These are phyloP conservation scores for Apamea sordens DNA, from an alignment of 2,888 invertebrate genomes.

Conservation along the genomic window DNA sequence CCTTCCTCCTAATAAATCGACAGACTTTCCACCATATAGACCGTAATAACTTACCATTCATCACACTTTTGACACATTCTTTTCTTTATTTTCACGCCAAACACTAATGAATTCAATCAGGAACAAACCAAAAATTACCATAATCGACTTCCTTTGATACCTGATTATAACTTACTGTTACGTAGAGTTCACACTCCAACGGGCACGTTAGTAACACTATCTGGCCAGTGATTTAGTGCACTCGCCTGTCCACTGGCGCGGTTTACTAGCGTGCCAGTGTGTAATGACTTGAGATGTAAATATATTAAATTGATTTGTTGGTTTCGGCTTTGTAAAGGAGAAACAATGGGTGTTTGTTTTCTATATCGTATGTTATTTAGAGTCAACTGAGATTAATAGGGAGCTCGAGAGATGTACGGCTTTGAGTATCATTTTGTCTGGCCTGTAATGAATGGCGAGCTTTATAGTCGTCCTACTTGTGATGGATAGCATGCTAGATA, in stretches of 20 bases:
- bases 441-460: slow-evolving; percentile 21
- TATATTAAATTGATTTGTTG: slow-evolving; percentile 58
- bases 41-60: neutral
- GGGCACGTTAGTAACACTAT: slow-evolving; percentile 57
- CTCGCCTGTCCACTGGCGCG: slow-evolving; percentile 56
- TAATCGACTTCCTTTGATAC: slow-evolving; percentile 46
- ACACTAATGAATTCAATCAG: slow-evolving; percentile 45
- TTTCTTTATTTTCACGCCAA: slow-evolving; percentile 17
- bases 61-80: neutral
- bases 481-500: neutral
- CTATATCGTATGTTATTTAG: slow-evolving; percentile 42
- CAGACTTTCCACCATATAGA: neutral
- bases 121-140: slow-evolving; percentile 43
- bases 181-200: slow-evolving; percentile 43
- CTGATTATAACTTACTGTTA: slow-evolving; percentile 41
- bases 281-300: slow-evolving; percentile 61
- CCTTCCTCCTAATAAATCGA: neutral
- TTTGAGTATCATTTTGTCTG: slow-evolving; percentile 27
- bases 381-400: slow-evolving; percentile 28
- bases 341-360: slow-evolving; percentile 60
- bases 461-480: neutral
- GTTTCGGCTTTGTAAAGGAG: slow-evolving; percentile 43
- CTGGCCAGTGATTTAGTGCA: slow-evolving; percentile 55
- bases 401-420: neutral
- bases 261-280: slow-evolving; percentile 56